phyloP scores from a whole-genome alignment of 2,113 vertebrate genomes.

The Prietella phreatophila region DNA sequence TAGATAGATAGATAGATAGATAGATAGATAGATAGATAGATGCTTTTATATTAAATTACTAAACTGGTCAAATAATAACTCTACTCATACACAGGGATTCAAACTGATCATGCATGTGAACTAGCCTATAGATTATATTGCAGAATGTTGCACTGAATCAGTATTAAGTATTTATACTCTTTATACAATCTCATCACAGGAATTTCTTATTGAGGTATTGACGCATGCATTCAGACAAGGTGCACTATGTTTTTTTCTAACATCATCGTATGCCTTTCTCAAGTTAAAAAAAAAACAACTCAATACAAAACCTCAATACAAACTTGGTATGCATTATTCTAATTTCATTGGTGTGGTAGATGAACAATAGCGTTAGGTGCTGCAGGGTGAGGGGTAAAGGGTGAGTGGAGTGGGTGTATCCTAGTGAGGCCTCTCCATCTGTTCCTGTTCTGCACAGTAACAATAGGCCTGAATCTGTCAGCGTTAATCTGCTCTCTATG shows the following conservation, averaged over 20 bases:
- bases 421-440: slow-evolving; percentile 73
- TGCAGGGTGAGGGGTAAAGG: slow-evolving; percentile 43
- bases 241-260: background rate
- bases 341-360: background rate
- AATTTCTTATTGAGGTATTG: background rate
- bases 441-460: slow-evolving; percentile 60
- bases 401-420: slow-evolving; percentile 45
- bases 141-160: background rate
- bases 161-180: background rate
- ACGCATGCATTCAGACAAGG: background rate
- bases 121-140: background rate
- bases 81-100: background rate
- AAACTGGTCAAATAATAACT: background rate
- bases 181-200: background rate
- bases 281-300: background rate
- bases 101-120: background rate
- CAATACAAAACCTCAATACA: background rate
- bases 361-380: slow-evolving; percentile 61
- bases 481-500: slow-evolving; percentile 60
- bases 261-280: background rate
- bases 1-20: no score
- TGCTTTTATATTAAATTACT: background rate
- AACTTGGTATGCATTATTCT: background rate
- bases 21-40: no score
- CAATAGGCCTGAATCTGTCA: slow-evolving; percentile 73